A percentile compares a stretch with the other conserved stretches of the same genome.
These are phyloP conservation scores for Mionectes macconnelli DNA, from an alignment of 2,113 vertebrate genomes.

Conservation along the genomic window DNA sequence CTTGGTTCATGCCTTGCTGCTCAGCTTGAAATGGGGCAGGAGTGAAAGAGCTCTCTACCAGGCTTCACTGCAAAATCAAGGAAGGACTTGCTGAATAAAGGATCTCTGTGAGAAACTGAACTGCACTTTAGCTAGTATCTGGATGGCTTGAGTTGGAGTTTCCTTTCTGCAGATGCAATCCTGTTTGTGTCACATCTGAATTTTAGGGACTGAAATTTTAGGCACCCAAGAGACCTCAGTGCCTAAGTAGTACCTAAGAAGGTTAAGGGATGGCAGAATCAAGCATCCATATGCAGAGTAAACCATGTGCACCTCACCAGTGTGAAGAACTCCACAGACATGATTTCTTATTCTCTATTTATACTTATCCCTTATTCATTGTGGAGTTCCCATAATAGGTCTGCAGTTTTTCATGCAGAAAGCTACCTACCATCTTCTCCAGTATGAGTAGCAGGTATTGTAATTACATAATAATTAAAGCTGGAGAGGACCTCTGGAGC, in stretches of 20 bases:
- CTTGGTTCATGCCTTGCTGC: not conserved
- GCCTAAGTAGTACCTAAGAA: not conserved
- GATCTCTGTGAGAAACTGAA: not conserved
- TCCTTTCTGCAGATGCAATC: not conserved
- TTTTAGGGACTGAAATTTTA: not conserved
- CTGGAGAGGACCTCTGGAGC: not conserved
- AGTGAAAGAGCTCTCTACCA: not conserved
- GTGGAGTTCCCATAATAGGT: not conserved
- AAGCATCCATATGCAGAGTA: not conserved
- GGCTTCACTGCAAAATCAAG: not conserved
- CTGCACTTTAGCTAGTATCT: not conserved
- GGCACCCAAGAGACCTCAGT: not conserved
- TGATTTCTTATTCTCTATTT: not conserved
- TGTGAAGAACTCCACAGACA: not conserved
- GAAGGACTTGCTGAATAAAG: not conserved
- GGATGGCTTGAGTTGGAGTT: not conserved
- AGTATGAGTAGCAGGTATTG: not conserved
- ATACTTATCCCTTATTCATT: not conserved
- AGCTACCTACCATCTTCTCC: not conserved
- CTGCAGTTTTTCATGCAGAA: not conserved
- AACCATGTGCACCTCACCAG: not conserved
- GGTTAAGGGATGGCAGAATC: not conserved
- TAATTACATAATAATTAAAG: not conserved
- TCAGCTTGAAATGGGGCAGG: rapidly evolving
- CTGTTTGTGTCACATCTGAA: not conserved